Base-by-base conservation (phyloP, 2,888 invertebrate species). In the Drosophila kokeensis region DNA sequence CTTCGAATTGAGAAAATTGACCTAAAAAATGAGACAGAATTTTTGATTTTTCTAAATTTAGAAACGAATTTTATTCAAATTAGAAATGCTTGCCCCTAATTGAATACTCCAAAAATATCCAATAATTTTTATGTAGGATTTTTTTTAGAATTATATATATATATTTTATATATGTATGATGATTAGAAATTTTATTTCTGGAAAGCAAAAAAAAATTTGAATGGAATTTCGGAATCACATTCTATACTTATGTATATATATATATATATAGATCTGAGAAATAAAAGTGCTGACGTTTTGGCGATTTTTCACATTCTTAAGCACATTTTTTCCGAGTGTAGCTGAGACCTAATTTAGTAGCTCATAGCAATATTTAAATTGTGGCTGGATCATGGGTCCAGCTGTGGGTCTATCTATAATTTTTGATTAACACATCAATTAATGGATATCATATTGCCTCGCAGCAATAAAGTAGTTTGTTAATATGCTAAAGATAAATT, bases 401-500 rank as follows among this genome's bases (percentile, higher is more conserved):
- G 54, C 38, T 29, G 55, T 30, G 55, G 55, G 4, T 38, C 48
- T 48, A 36, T 29, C 45, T 58, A 30, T 38, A 11, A 34, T 24
- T 24, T 40, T 24, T 13, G 64, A 11, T 13, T 57, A 48, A 63
- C 48, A 45, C 13, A n/a, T 36, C 24, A 34, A 30, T 15, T 32
- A 45, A 13, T 29, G 38, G 8, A 29, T 57, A 40, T 40, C 29
- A 60, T 49, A 29, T 36, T 38, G 36, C 52, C 42, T 30, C 29
- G 30, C 45, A 45, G 45, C 45, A 45, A 55, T 55, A 55, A 57
- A 15, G 18, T 30, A 42, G 42, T 15, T 57, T 10, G 38, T 13
- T 24, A 40, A 24, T 54, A 38, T 18, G 8, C 49, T 69, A 34
- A 15, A 24, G 24, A n/a, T 68, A 68, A 79, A 76, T 76, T 74